phyloP scores from a whole-genome alignment of 2,113 vertebrate species.

The Alligator mississippiensis region DNA sequence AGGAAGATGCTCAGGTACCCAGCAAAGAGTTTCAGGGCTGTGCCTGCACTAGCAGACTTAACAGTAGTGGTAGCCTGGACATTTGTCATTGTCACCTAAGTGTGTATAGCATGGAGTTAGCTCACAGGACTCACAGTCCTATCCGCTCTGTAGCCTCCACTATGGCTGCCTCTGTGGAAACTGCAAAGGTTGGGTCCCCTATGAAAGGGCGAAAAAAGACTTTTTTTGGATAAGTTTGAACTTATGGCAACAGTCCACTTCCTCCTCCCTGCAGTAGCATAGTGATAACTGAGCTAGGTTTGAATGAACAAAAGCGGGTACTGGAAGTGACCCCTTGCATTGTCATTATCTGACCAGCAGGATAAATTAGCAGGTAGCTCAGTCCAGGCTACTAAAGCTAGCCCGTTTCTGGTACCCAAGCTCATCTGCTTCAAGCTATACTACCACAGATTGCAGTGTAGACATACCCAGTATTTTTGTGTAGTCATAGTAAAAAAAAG shows the following conservation, averaged over 20 bases:
- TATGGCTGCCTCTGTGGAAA: neutral
- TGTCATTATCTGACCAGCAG: no score
- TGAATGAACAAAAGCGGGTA: no score
- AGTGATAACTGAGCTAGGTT: neutral
- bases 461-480: no score
- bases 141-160: neutral
- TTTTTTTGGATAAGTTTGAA: neutral
- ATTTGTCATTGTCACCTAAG: neutral
- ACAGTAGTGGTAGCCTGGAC: neutral
- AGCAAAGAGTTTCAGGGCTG: neutral
- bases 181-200: neutral
- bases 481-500: neutral
- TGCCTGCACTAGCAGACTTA: neutral
- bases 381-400: no score
- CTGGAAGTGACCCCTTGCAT: no score
- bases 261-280: neutral
- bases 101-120: neutral
- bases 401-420: no score
- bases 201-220: neutral
- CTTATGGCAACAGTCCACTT: neutral
- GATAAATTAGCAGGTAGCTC: no score
- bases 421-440: no score
- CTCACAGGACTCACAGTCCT: neutral
- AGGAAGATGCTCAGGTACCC: neutral
- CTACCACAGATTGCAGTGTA: no score